phyloP scores from a whole-genome alignment of 2,797 vertebrate species.

The Syncerus caffer region DNA sequence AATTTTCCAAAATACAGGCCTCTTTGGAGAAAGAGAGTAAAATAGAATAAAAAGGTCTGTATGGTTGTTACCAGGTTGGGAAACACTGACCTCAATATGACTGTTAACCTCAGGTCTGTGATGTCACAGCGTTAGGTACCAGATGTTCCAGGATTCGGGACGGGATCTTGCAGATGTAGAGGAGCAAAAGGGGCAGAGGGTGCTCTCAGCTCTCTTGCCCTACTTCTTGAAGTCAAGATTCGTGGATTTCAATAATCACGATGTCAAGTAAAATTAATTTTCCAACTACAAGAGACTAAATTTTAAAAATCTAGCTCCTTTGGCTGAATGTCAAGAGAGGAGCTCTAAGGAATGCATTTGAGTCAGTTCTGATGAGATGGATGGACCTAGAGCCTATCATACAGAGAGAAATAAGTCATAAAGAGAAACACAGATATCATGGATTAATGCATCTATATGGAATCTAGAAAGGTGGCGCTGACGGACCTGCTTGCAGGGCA shows the following conservation, averaged over 20 bases:
- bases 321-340: not conserved
- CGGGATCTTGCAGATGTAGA: not conserved
- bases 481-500: not conserved
- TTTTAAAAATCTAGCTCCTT: not conserved
- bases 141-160: not conserved
- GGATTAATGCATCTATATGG: rapidly evolving
- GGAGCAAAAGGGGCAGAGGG: not conserved
- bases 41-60: not conserved
- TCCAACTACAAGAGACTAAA: not conserved
- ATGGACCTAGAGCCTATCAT: not conserved
- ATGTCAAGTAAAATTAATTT: not conserved
- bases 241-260: not conserved
- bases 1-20: not conserved
- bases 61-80: not conserved
- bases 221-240: not conserved
- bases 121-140: not conserved
- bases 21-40: not conserved
- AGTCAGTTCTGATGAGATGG: not conserved
- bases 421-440: not conserved
- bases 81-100: not conserved
- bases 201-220: not conserved
- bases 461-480: not conserved
- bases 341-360: not conserved
- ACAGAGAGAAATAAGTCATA: not conserved
- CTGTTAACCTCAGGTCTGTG: not conserved